Percentiles rank a stretch among this genome's conserved stretches.
Evolutionary conservation across 2,888 invertebrate species (phyloP).

Genomic region (Dryobota labecula): DNA sequence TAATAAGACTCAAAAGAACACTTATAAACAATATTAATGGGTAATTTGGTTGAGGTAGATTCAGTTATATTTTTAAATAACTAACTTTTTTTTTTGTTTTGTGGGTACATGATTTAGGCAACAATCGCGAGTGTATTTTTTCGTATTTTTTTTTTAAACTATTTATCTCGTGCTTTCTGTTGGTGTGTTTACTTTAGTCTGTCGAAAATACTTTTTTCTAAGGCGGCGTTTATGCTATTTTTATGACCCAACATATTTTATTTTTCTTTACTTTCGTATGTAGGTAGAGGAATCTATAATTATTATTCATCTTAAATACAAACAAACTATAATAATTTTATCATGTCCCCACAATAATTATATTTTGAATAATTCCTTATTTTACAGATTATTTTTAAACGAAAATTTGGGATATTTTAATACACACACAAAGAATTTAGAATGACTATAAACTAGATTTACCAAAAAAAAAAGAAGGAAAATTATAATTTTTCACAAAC

Average conservation of each 20-base stretch:
- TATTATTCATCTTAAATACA: slow-evolving; percentile 42
- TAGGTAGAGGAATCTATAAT: slow-evolving; percentile 28
- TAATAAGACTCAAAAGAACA: slow-evolving; percentile 89
- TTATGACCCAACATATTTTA: slow-evolving; percentile 21
- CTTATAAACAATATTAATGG: slow-evolving; percentile 89
- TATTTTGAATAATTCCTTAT: slow-evolving; percentile 71
- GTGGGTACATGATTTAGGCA: slow-evolving; percentile 68
- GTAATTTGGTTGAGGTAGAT: slow-evolving; percentile 90
- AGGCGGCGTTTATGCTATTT: not conserved
- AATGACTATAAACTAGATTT: slow-evolving; percentile 31
- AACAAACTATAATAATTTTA: slow-evolving; percentile 35
- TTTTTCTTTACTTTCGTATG: not conserved
- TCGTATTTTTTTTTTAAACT: not conserved
- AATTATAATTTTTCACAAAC: slow-evolving; percentile 8
- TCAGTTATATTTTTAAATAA: slow-evolving; percentile 80
- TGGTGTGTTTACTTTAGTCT: not conserved
- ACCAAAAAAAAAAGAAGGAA: slow-evolving; percentile 18
- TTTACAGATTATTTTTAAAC: slow-evolving; percentile 66
- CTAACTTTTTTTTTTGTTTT: slow-evolving; percentile 73
- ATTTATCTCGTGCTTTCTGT: not conserved
- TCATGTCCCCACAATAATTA: slow-evolving; percentile 76
- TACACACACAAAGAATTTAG: slow-evolving; percentile 40
- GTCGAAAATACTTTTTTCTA: slow-evolving; percentile 35
- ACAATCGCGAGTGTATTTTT: slow-evolving; percentile 30
- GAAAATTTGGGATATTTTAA: slow-evolving; percentile 75